Evolutionary conservation across 2,113 vertebrate genomes (phyloP).

Genomic region (Colius striatus): DNA sequence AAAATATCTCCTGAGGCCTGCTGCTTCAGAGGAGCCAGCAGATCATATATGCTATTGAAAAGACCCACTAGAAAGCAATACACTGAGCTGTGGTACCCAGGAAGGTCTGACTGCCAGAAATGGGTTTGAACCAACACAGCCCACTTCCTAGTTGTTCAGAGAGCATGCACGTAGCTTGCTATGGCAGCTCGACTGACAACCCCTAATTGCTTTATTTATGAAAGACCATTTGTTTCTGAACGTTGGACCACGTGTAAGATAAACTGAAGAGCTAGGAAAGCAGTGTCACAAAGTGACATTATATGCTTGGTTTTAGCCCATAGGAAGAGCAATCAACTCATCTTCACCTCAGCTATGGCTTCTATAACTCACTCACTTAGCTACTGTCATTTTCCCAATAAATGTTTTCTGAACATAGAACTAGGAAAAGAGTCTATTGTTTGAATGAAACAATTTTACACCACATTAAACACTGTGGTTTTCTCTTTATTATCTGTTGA

Average conservation of each 20-base stretch:
- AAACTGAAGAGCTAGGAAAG: background rate
- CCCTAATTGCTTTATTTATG: background rate
- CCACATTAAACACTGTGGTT: constrained; percentile 7
- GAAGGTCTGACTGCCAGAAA: background rate
- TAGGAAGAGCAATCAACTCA: constrained; percentile 4
- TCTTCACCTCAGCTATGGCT: background rate
- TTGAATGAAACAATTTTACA: background rate
- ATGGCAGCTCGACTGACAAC: background rate
- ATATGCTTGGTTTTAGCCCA: background rate
- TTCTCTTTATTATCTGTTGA: constrained; percentile 20
- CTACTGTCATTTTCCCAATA: background rate
- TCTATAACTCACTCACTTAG: background rate
- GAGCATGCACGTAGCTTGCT: background rate
- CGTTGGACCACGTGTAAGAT: background rate
- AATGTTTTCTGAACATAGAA: background rate
- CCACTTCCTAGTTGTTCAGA: background rate
- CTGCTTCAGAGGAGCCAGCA: background rate
- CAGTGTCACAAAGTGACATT: background rate
- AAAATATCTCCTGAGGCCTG: background rate
- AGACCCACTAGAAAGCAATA: rapidly evolving
- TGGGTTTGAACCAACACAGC: background rate
- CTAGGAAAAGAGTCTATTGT: constrained; percentile 14
- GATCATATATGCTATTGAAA: background rate
- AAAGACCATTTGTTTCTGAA: background rate
- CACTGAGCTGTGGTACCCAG: background rate